phyloP scores from a whole-genome alignment of 2,113 vertebrate species.

The Hyaena hyaena region DNA sequence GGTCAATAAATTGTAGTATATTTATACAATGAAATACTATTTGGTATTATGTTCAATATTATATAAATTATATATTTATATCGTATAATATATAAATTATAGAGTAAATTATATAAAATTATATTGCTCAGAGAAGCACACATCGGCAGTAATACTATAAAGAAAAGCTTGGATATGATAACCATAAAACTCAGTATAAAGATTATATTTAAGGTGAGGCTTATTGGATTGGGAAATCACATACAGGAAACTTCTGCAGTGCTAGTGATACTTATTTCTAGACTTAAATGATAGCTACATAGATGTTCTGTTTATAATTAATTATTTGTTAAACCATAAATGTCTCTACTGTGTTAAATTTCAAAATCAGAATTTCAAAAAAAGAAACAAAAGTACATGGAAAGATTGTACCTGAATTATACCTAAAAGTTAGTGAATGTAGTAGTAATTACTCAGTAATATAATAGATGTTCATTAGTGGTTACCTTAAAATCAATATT shows the following conservation, averaged over 20 bases:
- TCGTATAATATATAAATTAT: too few species aligned
- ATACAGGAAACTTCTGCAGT: background rate
- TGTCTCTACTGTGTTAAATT: background rate
- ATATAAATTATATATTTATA: too few species aligned
- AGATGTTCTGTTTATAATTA: background rate
- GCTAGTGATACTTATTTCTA: background rate
- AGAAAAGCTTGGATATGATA: background rate
- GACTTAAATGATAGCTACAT: background rate
- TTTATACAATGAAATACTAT: background rate
- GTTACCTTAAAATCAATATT: background rate
- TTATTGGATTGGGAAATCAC: background rate
- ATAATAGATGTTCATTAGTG: background rate
- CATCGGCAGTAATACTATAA: background rate
- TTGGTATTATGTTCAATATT: too few species aligned
- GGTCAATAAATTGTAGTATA: background rate
- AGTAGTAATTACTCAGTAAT: background rate
- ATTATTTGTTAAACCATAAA: background rate
- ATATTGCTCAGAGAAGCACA: background rate
- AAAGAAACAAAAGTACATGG: background rate
- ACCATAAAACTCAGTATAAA: background rate
- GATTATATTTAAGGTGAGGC: background rate
- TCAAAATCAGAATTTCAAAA: constrained; percentile 19
- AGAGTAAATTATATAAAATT: background rate
- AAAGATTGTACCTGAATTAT: background rate
- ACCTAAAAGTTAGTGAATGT: background rate